phyloP scores from a whole-genome alignment of 2,113 vertebrate species.

The Bufo gargarizans region DNA sequence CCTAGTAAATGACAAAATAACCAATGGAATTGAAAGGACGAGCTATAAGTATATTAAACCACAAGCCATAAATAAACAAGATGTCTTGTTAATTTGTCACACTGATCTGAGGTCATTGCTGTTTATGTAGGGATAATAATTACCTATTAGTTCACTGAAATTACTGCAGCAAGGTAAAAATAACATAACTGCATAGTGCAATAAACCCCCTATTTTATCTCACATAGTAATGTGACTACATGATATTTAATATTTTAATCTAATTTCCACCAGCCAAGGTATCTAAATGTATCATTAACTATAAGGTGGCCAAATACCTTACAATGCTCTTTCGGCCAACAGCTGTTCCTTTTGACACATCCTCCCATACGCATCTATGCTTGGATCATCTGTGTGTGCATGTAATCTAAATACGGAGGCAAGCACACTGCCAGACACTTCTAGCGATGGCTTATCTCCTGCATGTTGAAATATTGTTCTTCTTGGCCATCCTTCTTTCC shows the following conservation, averaged over 20 bases:
- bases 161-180: not conserved
- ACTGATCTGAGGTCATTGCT: not conserved
- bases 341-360: no score
- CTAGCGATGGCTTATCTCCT: no score
- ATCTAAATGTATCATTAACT: not conserved
- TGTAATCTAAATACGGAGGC: no score
- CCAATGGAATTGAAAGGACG: not conserved
- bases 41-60: not conserved
- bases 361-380: no score
- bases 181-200: not conserved
- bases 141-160: not conserved
- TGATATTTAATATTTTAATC: not conserved
- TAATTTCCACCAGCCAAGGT: not conserved
- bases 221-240: not conserved
- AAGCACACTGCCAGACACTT: no score
- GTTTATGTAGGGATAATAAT: not conserved
- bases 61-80: not conserved
- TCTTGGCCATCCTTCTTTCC: no score
- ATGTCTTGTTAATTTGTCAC: slow-evolving; percentile 10
- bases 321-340: no score
- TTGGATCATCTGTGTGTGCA: no score
- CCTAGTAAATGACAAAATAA: not conserved
- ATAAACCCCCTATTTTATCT: not conserved
- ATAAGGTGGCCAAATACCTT: not conserved
- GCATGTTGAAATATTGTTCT: no score